A percentile compares a stretch with the other conserved stretches of the same genome.
Evolutionary conservation across 2,113 vertebrate genomes (phyloP).

Genomic region (Chaetura pelagica): DNA sequence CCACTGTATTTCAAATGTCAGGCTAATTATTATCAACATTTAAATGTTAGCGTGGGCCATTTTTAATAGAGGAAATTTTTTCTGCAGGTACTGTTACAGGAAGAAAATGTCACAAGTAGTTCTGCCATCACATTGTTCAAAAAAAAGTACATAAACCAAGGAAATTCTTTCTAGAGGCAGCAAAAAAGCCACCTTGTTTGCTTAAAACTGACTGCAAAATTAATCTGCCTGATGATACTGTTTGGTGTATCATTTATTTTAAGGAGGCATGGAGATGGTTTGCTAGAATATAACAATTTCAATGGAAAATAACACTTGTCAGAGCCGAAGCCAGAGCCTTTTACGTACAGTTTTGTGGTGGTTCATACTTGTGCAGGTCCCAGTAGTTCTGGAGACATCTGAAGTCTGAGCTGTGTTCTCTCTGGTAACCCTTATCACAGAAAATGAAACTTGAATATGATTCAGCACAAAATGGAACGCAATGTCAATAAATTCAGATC

Average conservation of each 20-base stretch:
- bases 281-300: slow-evolving; percentile 54
- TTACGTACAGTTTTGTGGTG: slow-evolving; percentile 7
- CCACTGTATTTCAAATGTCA: slow-evolving; percentile 88
- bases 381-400: slow-evolving; percentile 69
- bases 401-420: slow-evolving; percentile 72
- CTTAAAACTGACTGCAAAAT: slow-evolving; percentile 71
- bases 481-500: slow-evolving; percentile 77
- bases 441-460: slow-evolving; percentile 83
- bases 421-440: slow-evolving; percentile 73
- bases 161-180: slow-evolving; percentile 47
- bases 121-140: slow-evolving; percentile 69
- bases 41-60: slow-evolving; percentile 81
- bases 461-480: slow-evolving; percentile 79
- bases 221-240: slow-evolving; percentile 59
- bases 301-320: slow-evolving; percentile 56
- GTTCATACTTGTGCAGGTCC: slow-evolving; percentile 36
- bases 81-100: slow-evolving; percentile 79
- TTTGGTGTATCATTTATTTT: slow-evolving; percentile 63
- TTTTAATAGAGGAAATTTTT: slow-evolving; percentile 78
- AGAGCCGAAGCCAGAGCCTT: slow-evolving; percentile 55
- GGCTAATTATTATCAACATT: slow-evolving; percentile 89
- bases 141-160: slow-evolving; percentile 37
- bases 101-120: slow-evolving; percentile 79
- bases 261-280: slow-evolving; percentile 41
- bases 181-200: slow-evolving; percentile 71